Conservation (phyloP, 2,888 invertebrate species). For the Deroplatys truncata region DNA sequence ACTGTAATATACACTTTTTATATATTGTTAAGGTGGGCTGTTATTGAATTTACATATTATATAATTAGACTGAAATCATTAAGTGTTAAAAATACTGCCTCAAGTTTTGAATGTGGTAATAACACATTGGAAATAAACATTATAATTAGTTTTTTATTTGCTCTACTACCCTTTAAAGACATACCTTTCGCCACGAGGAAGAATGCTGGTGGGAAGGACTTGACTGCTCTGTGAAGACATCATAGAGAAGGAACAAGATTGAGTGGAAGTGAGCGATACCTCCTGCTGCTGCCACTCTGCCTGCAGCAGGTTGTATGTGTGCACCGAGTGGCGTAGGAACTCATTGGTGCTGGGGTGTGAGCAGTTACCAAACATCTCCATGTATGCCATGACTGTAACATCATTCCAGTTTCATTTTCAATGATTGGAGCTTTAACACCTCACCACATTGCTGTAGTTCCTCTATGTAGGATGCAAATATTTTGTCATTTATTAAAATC, state of each 20-base stretch:
- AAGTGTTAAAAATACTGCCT: no score
- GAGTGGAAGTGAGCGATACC: constrained; percentile 49
- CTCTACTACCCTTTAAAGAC: no score
- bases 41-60: no score
- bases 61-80: no score
- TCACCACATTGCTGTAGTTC: no score
- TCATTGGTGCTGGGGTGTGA: constrained; percentile 68
- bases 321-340: constrained; percentile 82
- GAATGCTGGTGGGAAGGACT: constrained; percentile 7
- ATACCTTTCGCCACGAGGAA: background rate
- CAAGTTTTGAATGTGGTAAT: no score
- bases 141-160: no score
- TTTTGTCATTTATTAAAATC: no score
- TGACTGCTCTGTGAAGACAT: constrained; percentile 24
- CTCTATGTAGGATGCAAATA: no score
- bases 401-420: background rate
- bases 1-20: no score
- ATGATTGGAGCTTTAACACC: background rate
- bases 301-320: constrained; percentile 65
- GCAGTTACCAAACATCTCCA: constrained; percentile 92
- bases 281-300: constrained; percentile 45
- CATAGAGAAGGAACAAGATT: constrained; percentile 50
- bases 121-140: no score
- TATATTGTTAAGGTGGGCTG: no score
- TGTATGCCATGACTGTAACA: constrained; percentile 85